phyloP scores from a whole-genome alignment of 2,113 vertebrate species.

The Dicaeum eximium region DNA sequence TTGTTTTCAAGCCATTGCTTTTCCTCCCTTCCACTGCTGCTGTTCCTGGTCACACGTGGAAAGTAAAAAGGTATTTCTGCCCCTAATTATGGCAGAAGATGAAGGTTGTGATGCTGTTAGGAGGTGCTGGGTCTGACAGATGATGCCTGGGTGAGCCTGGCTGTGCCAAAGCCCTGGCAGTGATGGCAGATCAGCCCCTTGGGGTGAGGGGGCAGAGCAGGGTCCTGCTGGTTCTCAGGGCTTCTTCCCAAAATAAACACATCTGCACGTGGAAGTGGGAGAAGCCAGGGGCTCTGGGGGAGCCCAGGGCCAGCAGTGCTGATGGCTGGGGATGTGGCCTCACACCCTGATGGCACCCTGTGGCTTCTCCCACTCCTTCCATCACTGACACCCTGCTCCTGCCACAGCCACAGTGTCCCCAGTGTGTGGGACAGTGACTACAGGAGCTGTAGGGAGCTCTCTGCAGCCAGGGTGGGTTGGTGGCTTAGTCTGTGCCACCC shows the following conservation, averaged over 20 bases:
- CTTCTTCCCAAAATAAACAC: background rate
- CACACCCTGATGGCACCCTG: background rate
- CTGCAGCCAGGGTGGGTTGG: background rate
- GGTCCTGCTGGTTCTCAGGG: background rate
- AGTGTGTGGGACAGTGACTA: background rate
- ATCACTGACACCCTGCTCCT: fast-evolving
- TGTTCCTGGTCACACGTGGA: fast-evolving
- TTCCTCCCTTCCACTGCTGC: background rate
- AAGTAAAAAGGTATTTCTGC: background rate
- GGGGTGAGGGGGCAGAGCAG: background rate
- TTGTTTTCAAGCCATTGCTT: background rate
- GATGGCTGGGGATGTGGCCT: background rate
- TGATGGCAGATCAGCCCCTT: background rate
- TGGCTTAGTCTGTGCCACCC: background rate
- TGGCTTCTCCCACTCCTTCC: background rate
- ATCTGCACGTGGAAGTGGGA: too few species aligned
- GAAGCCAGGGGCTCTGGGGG: background rate
- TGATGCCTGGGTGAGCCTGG: too few species aligned
- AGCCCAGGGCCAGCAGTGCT: background rate
- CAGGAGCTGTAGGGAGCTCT: background rate
- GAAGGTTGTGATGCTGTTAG: background rate
- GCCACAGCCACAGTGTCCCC: background rate
- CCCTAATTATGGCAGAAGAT: fast-evolving
- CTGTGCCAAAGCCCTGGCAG: fast-evolving
- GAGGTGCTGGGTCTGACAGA: fast-evolving